Evolutionary conservation across 2,888 invertebrate species (phyloP), one percentile per base, ranked within the genome.

Genomic region (Mayetiola destructor): DNA sequence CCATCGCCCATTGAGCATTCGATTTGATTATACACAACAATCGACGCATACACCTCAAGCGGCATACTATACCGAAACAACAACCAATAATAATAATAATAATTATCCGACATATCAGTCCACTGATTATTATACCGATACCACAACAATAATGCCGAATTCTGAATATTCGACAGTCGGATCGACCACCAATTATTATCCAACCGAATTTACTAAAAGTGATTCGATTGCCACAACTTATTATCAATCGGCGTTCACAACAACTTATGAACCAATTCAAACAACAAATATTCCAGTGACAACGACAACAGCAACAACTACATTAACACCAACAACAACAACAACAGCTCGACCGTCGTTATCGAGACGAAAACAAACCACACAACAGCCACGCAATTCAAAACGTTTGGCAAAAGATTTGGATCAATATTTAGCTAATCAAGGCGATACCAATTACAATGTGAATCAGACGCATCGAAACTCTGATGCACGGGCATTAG

Each of bases 401-500:
- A 29, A 61, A 55, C 53, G 63, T 48, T 58, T 57, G 32, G 55
- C 61, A 16, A 63, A 63, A 56, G 58, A 61, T 42, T 56, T 63
- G 21, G 61, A 61, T 30, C 42, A 56, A 39, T 57, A 56, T 20
- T 54, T 63, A 63, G 66, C 57, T 63, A 64, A 58, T 67, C 66
- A 59, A 62, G 65, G 12, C 60, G 67, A 23, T 61, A 20, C 35
- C 9, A 66, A n/a, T 61, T 64, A 30, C 64, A 68, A 63, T 66
- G 66, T 70, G 76, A 61, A 63, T 68, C 65, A 74, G n/a, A 72
- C 73, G n/a, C 76, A 76, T 66, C 68, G 69, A 23, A 72, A 77
- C 56, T 81, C 88, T 14, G 88, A 89, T 65, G 80, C 81, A 21
- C 77, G 89, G 69, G 89, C 89, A 14, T 73, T 90, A 64, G 88